phyloP scores from a whole-genome alignment of 2,113 vertebrate genomes.

The Ctenomys sociabilis region DNA sequence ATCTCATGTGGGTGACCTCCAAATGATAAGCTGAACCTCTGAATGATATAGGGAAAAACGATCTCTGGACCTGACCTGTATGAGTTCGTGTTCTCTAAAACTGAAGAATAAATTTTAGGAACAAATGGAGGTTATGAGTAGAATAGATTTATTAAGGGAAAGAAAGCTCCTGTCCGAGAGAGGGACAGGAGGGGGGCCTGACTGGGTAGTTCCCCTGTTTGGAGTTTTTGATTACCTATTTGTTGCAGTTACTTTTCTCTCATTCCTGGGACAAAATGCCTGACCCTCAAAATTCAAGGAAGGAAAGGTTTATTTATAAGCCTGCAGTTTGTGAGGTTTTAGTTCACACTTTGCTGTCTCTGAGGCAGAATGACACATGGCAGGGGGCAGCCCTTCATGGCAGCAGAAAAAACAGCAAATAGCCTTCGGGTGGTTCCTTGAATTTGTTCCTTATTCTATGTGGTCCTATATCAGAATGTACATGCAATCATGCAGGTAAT shows the following conservation, averaged over 20 bases:
- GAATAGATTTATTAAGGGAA: no score
- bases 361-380: background rate
- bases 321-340: background rate
- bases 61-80: no score
- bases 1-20: no score
- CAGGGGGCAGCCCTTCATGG: background rate
- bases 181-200: no score
- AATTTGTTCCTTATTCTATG: background rate
- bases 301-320: background rate
- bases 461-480: background rate
- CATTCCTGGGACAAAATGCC: background rate
- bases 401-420: background rate
- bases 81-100: no score
- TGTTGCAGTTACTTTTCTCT: background rate
- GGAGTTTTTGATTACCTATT: slow-evolving; percentile 32
- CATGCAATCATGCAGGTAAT: background rate
- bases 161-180: no score
- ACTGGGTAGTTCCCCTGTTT: no score
- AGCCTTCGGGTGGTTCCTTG: background rate
- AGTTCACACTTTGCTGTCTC: background rate
- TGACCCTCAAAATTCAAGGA: background rate
- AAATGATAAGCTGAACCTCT: no score
- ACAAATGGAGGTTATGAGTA: no score
- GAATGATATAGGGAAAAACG: no score
- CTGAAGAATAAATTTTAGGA: no score